A percentile compares a stretch with the other conserved stretches of the same genome.
These are phyloP conservation scores for Dromius quadrimaculatus DNA, from an alignment of 2,888 invertebrate species.

Conservation along the genomic window DNA sequence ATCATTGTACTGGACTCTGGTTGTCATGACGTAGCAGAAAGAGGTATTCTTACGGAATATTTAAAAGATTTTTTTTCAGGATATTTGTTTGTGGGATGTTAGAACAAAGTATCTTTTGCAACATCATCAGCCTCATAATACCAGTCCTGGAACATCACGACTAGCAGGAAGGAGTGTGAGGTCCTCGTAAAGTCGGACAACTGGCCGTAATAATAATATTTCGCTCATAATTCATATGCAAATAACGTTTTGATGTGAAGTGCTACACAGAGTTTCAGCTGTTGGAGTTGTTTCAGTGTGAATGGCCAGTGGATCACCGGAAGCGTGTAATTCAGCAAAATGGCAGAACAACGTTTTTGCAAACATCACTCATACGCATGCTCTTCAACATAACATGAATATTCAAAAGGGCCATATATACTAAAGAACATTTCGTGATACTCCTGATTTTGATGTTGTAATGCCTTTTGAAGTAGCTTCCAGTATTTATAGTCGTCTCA, in stretches of 20 bases:
- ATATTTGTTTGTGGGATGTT: too few species aligned
- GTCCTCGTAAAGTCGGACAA: neutral
- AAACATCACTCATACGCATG: constrained; percentile 12
- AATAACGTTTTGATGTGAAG: constrained; percentile 19
- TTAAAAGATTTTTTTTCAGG: too few species aligned
- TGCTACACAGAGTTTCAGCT: constrained; percentile 11
- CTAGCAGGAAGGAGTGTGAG: neutral
- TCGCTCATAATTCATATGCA: constrained; percentile 38
- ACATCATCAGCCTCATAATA: too few species aligned
- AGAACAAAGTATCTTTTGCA: too few species aligned
- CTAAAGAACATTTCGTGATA: neutral
- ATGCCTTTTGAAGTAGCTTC: neutral
- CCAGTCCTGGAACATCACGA: too few species aligned
- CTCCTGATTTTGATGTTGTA: neutral
- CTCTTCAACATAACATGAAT: neutral
- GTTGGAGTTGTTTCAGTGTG: neutral
- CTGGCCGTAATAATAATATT: constrained; percentile 31
- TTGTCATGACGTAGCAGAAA: too few species aligned
- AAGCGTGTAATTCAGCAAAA: constrained; percentile 31
- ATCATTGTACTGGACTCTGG: too few species aligned
- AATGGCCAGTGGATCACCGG: constrained; percentile 11
- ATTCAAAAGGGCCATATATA: neutral
- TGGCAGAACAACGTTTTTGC: constrained; percentile 21
- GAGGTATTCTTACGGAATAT: too few species aligned
- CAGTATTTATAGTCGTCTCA: too few species aligned